Evolutionary conservation across 2,113 vertebrate genomes (phyloP).

Genomic region (Paedocypris sp.): DNA sequence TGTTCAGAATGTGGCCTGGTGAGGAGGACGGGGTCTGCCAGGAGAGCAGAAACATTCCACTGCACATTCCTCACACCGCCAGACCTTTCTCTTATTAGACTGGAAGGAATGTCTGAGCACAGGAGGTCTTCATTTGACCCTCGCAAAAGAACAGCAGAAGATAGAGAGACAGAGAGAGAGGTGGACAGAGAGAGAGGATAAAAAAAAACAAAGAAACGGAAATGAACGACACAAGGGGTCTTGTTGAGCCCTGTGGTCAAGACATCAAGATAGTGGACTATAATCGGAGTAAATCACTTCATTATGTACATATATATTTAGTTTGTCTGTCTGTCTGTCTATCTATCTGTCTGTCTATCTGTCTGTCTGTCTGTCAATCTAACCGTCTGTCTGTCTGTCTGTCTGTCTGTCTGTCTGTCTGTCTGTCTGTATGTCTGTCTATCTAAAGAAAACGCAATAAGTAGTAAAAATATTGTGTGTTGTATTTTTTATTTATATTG

Average conservation of each 20-base stretch:
- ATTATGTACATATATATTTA: too few species aligned
- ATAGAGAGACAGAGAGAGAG: slow-evolving; percentile 33
- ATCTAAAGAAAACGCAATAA: too few species aligned
- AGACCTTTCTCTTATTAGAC: slow-evolving; percentile 58
- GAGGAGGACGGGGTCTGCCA: slow-evolving; percentile 1
- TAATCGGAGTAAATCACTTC: too few species aligned
- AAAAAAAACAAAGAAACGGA: slow-evolving; percentile 45
- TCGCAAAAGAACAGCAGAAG: slow-evolving; percentile 43
- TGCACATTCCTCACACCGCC: slow-evolving; percentile 51
- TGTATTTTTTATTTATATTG: too few species aligned
- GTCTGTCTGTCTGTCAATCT: too few species aligned
- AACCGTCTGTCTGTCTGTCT: too few species aligned
- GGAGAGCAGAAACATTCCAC: slow-evolving; percentile 64
- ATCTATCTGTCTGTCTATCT: too few species aligned
- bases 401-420: too few species aligned
- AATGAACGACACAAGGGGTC: slow-evolving; percentile 57
- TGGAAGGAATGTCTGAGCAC: slow-evolving; percentile 51
- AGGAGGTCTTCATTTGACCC: slow-evolving; percentile 21
- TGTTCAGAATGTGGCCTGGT: not conserved
- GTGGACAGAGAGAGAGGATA: not conserved
- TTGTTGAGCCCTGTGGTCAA: slow-evolving; percentile 27
- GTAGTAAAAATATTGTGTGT: too few species aligned
- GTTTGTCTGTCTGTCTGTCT: too few species aligned
- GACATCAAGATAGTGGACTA: slow-evolving; percentile 38
- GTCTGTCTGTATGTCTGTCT: too few species aligned